Evolutionary conservation across 2,113 vertebrate genomes (phyloP).

Genomic region (Corythaixoides concolor): DNA sequence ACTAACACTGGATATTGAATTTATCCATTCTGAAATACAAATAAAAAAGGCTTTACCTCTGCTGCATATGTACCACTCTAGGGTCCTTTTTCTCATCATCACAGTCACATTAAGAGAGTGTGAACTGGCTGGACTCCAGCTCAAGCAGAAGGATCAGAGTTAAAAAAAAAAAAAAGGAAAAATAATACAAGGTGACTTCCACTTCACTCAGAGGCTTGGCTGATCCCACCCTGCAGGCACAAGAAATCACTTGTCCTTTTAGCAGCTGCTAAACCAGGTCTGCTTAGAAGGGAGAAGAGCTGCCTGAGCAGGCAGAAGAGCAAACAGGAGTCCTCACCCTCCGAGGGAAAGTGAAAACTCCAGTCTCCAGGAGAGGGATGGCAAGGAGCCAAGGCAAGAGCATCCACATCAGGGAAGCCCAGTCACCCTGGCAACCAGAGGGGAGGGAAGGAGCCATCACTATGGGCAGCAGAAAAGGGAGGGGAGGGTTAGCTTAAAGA

Average conservation of each 20-base stretch:
- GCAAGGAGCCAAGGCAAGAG: conserved; percentile 4
- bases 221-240: conserved; percentile 11
- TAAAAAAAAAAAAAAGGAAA: neutral
- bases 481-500: neutral
- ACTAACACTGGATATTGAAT: neutral
- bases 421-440: conserved; percentile 40
- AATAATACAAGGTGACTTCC: conserved; percentile 9
- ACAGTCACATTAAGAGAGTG: neutral
- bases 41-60: conserved; percentile 46
- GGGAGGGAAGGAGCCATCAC: neutral
- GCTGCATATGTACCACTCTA: neutral
- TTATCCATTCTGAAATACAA: neutral
- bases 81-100: neutral
- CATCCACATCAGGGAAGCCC: conserved; percentile 45
- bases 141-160: neutral
- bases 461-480: neutral
- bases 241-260: neutral
- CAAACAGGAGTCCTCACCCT: neutral
- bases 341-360: neutral
- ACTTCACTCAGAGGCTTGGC: neutral
- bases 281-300: neutral
- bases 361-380: neutral
- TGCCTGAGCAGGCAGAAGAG: neutral
- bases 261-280: neutral
- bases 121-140: neutral